These are phyloP conservation scores for Acanthurus leucopareius DNA, from an alignment of 2,797 vertebrate genomes.

Conservation along the genomic window DNA sequence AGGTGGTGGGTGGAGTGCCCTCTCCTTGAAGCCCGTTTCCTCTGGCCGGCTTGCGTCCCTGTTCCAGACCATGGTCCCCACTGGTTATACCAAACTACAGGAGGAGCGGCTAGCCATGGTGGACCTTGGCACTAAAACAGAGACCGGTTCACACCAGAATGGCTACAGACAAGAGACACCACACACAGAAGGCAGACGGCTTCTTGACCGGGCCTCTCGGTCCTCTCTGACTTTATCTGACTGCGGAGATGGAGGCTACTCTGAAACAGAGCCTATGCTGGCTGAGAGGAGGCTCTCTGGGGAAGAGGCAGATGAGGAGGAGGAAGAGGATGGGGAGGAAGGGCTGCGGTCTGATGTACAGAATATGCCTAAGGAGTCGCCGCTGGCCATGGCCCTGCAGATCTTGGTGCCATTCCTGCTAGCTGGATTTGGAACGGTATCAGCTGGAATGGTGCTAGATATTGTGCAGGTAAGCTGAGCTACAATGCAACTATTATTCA, in stretches of 20 bases:
- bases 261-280: conserved; percentile 92
- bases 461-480: conserved; percentile 91
- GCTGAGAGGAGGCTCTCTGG: conserved; percentile 83
- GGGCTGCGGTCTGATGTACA: conserved; percentile 68
- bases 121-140: conserved; percentile 83
- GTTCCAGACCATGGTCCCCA: conserved; percentile 94
- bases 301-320: conserved; percentile 82
- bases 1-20: conserved; percentile 86
- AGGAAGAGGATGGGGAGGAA: conserved; percentile 80
- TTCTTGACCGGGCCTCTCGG: conserved; percentile 76
- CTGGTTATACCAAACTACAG: conserved; percentile 91
- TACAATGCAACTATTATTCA: conserved; percentile 18
- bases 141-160: conserved; percentile 84
- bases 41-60: conserved; percentile 88
- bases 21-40: conserved; percentile 87
- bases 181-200: conserved; percentile 71
- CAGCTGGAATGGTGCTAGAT: conserved; percentile 97
- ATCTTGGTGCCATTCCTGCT: conserved; percentile 95
- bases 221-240: conserved; percentile 86
- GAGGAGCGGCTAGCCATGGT: conserved; percentile 92
- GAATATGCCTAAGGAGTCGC: conserved; percentile 94
- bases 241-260: conserved; percentile 80
- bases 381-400: conserved; percentile 92
- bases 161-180: conserved; percentile 79
- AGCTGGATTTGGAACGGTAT: conserved; percentile 96